Conservation (phyloP, 2,888 invertebrate genomes). For the Hirtodrosophila confusa region DNA sequence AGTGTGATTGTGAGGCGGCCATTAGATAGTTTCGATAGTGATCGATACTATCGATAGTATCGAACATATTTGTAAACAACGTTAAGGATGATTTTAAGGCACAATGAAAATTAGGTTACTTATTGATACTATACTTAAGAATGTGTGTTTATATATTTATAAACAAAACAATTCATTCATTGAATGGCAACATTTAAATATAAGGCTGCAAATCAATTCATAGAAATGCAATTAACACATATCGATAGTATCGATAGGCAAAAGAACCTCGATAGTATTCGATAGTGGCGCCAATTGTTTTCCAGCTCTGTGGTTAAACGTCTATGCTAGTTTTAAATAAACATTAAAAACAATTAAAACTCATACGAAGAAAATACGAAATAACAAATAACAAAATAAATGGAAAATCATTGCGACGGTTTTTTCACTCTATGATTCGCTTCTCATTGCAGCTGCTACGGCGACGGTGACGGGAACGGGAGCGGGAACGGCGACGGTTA, state of each 20-base stretch:
- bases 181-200: too few species aligned
- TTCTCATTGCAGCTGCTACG: constrained; percentile 64
- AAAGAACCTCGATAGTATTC: too few species aligned
- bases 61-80: too few species aligned
- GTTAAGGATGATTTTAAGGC: too few species aligned
- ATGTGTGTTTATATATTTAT: too few species aligned
- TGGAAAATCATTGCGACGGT: constrained; percentile 47
- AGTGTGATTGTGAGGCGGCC: constrained; percentile 2
- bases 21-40: too few species aligned
- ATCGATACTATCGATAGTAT: too few species aligned
- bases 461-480: constrained; percentile 15
- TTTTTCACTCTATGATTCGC: constrained; percentile 43
- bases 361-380: constrained; percentile 8
- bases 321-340: constrained; percentile 34
- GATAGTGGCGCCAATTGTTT: too few species aligned
- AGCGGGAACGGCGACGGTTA: constrained; percentile 3
- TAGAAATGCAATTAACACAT: neutral
- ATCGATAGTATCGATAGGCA: neutral
- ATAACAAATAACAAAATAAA: constrained; percentile 46
- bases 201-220: too few species aligned
- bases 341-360: constrained; percentile 14
- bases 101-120: too few species aligned
- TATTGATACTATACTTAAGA: too few species aligned
- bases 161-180: too few species aligned
- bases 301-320: constrained; percentile 10